Conservation (phyloP, 2,113 vertebrate genomes). For the Scophthalmus maximus region DNA sequence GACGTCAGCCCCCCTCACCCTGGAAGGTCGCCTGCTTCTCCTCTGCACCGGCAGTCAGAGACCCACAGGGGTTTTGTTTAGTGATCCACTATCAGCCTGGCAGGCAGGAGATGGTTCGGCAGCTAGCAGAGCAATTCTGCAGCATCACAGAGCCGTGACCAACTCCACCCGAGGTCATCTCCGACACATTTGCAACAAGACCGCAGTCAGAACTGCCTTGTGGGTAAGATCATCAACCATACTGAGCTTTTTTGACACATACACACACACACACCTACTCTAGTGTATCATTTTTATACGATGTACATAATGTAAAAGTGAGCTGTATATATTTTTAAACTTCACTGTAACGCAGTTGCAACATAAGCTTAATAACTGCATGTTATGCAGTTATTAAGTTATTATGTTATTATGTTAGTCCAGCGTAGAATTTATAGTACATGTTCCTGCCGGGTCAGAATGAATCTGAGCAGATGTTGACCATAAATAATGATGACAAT, state of each 20-base stretch:
- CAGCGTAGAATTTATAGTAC: not conserved
- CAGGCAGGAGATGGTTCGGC: not conserved
- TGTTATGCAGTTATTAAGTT: too few relatives aligned
- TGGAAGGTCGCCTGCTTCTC: constrained; percentile 3
- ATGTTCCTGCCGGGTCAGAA: not conserved
- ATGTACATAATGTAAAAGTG: not conserved
- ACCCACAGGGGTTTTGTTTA: constrained; percentile 33
- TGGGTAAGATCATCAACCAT: constrained; percentile 1
- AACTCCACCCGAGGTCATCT: constrained; percentile 1
- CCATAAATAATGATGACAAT: not conserved
- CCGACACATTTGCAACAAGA: constrained; percentile 13
- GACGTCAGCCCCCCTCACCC: constrained; percentile 11
- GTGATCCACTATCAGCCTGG: constrained; percentile 18
- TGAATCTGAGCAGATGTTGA: not conserved
- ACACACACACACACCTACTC: not conserved
- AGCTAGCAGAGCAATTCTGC: constrained; percentile 25
- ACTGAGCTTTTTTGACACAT: not conserved
- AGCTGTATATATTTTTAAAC: not conserved
- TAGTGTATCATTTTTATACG: not conserved
- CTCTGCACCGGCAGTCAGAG: constrained; percentile 23
- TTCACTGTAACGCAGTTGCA: not conserved
- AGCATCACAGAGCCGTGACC: constrained; percentile 15
- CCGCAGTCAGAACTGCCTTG: constrained; percentile 8
- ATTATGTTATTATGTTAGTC: too few relatives aligned
- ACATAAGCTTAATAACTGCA: not conserved